phyloP scores from a whole-genome alignment of 1,140 invertebrate genomes.

The Drosophila sechellia region DNA sequence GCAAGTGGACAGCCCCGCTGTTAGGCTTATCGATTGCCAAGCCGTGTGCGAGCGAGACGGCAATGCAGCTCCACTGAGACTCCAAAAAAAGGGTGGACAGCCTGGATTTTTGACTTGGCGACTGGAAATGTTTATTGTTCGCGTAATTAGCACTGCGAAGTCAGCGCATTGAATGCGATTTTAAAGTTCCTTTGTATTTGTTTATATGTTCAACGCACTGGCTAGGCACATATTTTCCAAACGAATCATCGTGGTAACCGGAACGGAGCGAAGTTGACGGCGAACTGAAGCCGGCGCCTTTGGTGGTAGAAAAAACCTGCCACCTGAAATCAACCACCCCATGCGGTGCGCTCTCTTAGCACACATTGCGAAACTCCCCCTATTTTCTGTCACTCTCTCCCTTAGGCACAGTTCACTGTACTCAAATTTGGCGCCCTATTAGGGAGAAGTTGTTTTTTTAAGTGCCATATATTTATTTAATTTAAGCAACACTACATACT shows the following conservation, averaged over 20 bases:
- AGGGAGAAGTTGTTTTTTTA: background rate
- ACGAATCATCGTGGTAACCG: constrained; percentile 26
- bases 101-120: background rate
- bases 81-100: constrained; percentile 23
- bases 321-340: constrained; percentile 39
- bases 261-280: constrained; percentile 28
- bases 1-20: constrained; percentile 59
- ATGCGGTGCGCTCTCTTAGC: background rate
- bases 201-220: background rate
- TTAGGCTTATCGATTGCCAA: constrained; percentile 66
- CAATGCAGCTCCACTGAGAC: constrained; percentile 20
- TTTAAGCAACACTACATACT: too few relatives aligned
- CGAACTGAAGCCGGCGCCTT: constrained; percentile 46
- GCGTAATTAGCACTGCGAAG: background rate
- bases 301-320: constrained; percentile 40
- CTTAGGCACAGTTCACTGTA: constrained; percentile 34
- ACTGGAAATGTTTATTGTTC: background rate
- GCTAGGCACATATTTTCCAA: constrained; percentile 1
- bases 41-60: constrained; percentile 41
- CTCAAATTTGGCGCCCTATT: constrained; percentile 43
- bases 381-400: constrained; percentile 1
- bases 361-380: constrained; percentile 9
- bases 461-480: background rate
- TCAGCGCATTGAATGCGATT: too few relatives aligned
- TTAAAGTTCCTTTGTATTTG: background rate